phyloP scores from a whole-genome alignment of 2,888 invertebrate species.

The Hemithea aestivaria region DNA sequence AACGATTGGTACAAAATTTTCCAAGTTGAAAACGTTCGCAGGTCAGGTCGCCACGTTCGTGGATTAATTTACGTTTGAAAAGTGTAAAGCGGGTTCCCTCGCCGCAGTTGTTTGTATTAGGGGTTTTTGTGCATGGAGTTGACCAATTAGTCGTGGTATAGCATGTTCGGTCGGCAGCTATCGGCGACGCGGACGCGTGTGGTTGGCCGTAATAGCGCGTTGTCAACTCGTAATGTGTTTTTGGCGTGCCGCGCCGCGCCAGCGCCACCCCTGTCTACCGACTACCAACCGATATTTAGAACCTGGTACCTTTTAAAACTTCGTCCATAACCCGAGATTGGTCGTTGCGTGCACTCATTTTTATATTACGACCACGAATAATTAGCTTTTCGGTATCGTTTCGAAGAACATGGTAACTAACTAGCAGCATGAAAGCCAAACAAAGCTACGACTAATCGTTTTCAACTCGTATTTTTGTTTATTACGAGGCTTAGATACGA shows the following conservation, averaged over 20 bases:
- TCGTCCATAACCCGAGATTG: constrained; percentile 62
- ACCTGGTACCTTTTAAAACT: constrained; percentile 62
- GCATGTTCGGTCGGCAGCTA: constrained; percentile 69
- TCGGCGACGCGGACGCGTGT: constrained; percentile 62
- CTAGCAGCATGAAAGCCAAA: constrained; percentile 53
- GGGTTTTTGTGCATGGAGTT: constrained; percentile 67
- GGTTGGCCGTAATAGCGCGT: constrained; percentile 72
- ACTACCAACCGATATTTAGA: constrained; percentile 61
- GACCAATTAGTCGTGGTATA: constrained; percentile 71
- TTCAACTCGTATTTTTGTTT: not conserved
- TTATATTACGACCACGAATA: constrained; percentile 63
- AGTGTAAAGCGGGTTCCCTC: constrained; percentile 51
- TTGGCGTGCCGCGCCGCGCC: constrained; percentile 69
- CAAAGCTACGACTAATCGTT: constrained; percentile 2
- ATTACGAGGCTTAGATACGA: not conserved
- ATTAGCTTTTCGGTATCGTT: constrained; percentile 64
- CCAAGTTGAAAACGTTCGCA: constrained; percentile 43
- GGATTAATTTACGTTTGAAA: constrained; percentile 50
- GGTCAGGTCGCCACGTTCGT: constrained; percentile 29
- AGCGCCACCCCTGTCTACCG: constrained; percentile 57
- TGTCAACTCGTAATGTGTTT: constrained; percentile 68
- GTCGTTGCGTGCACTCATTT: constrained; percentile 64
- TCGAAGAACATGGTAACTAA: constrained; percentile 62
- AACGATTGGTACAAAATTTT: constrained; percentile 49
- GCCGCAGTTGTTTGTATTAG: constrained; percentile 56